phyloP scores from a whole-genome alignment of 2,888 invertebrate genomes.

The Nezara viridula region DNA sequence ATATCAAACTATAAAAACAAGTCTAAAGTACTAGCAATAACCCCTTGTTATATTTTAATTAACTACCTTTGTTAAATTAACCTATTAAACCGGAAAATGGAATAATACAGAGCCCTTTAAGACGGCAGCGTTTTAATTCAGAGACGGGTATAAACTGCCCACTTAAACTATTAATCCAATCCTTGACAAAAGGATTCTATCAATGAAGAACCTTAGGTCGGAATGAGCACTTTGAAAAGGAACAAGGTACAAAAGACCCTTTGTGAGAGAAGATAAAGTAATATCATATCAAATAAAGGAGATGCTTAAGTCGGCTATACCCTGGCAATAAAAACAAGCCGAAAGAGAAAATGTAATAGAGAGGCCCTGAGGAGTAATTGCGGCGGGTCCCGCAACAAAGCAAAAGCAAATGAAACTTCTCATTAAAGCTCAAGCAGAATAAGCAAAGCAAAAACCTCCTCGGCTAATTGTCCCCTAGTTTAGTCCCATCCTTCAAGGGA shows the following conservation, averaged over 20 bases:
- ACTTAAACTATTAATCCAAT: slow-evolving; percentile 30
- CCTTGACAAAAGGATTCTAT: background rate
- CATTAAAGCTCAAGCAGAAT: slow-evolving; percentile 7
- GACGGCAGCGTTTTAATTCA: background rate
- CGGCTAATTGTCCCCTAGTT: background rate
- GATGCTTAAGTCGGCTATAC: background rate
- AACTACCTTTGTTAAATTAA: background rate
- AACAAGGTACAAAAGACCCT: background rate
- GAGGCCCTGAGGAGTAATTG: background rate
- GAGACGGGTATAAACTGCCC: background rate
- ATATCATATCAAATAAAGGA: slow-evolving; percentile 39
- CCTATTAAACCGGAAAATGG: background rate
- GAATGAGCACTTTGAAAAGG: background rate
- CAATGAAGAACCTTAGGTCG: background rate
- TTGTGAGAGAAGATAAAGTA: background rate
- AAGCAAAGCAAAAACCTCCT: background rate
- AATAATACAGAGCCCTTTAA: background rate
- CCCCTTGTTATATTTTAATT: background rate
- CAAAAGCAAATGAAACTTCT: background rate
- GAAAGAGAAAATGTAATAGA: background rate
- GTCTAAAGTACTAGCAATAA: too few relatives aligned
- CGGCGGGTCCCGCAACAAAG: background rate
- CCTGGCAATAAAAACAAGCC: background rate
- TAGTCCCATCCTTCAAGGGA: background rate
- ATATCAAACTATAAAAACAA: too few relatives aligned